Base-by-base conservation (phyloP, 2,113 vertebrate species). In the Centropus unirufus region DNA sequence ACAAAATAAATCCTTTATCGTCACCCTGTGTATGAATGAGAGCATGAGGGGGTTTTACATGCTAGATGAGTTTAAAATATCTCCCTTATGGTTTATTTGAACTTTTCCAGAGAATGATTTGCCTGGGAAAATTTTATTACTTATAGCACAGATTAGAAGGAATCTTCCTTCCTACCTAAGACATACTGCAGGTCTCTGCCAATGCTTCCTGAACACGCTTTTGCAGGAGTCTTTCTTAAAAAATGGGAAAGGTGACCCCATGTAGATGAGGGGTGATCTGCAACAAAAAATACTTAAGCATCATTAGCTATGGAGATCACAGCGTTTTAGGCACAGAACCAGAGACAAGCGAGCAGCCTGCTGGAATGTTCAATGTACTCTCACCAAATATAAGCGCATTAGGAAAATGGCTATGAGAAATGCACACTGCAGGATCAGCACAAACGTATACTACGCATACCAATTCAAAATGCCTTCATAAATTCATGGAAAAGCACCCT, bases 201-300 rank as follows among this genome's bases (percentile, higher is more conserved):
- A 83, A 5, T 32, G 9, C 47, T 64, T 93, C 52, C 64, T 32
- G 39, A 93, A 93, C 47, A 88, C 5, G 2, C 64, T 93, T 92
- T 61, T 88, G 82, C 10, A 5, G 57, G 52, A 95, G 87, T 76
- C 81, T 91, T 83, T 93, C 77, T 89, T 64, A 82, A 80, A 88
- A 92, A 95, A 95, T 44, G 39, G 85, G 57, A 95, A 96, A 96
- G 89, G 93, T 96, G 94, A 95, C 95, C 74, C 14, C 51, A 79
- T 79, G 87, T 9, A 95, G 81, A 88, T 87, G 87, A 93, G 77
- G 40, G 27, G 91, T 72, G 36, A 93, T 58, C 87, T 42, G 58
- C 66, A 89, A 87, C 61, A 84, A 87, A 95, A 94, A 93, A 32
- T 36, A 39, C 63, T 92, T 86, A 93, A 96, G 94, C 86, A 81